phyloP scores from a whole-genome alignment of 2,888 invertebrate species.

The Oasisia sp. region DNA sequence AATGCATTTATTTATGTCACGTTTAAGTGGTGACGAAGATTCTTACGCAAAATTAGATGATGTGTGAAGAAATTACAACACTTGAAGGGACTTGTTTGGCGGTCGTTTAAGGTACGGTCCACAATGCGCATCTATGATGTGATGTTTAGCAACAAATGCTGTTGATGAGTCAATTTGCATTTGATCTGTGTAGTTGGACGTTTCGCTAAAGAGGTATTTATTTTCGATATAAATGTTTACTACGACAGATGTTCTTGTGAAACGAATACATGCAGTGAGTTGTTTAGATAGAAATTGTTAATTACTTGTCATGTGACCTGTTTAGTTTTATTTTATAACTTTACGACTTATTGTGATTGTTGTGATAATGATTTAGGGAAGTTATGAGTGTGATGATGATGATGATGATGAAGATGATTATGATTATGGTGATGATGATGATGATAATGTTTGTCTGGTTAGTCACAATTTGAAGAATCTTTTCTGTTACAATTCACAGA shows the following conservation, averaged over 20 bases:
- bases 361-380: too few relatives aligned
- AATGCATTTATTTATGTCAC: slow-evolving; percentile 12
- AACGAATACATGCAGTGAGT: not conserved
- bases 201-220: not conserved
- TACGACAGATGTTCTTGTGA: not conserved
- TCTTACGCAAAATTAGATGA: not conserved
- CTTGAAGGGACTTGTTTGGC: not conserved
- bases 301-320: not conserved
- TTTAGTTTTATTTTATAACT: not conserved
- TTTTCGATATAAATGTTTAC: not conserved
- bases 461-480: too few relatives aligned
- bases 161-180: not conserved
- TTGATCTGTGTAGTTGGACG: not conserved
- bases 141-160: not conserved
- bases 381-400: not conserved
- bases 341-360: not conserved
- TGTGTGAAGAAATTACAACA: not conserved
- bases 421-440: not conserved
- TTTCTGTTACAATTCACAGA: too few relatives aligned
- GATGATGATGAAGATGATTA: not conserved
- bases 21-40: not conserved
- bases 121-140: not conserved
- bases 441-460: too few relatives aligned
- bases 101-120: not conserved
- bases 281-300: not conserved